These are phyloP conservation scores for Tricholauxania praeusta DNA, from an alignment of 2,888 invertebrate species.

Conservation along the genomic window DNA sequence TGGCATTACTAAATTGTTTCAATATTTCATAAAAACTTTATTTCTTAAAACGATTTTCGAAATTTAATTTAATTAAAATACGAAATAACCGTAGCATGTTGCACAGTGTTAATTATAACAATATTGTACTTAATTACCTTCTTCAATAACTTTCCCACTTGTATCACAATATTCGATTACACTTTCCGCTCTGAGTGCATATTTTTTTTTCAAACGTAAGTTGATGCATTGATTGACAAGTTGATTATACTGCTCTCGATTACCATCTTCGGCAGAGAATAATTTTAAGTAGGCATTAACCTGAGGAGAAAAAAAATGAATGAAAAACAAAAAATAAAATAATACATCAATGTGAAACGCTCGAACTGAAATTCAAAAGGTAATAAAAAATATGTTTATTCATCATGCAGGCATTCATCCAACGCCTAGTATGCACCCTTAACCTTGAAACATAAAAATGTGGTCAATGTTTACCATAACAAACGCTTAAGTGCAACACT, in stretches of 20 bases:
- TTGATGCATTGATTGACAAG: slow-evolving; percentile 60
- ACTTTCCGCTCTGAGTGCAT: slow-evolving; percentile 55
- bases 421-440: slow-evolving; percentile 11
- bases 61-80: too few species aligned
- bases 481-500: not conserved
- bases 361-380: slow-evolving; percentile 5
- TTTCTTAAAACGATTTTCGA: not conserved
- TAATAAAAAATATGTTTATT: not conserved
- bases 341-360: slow-evolving; percentile 37
- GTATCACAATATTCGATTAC: slow-evolving; percentile 60
- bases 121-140: slow-evolving; percentile 49
- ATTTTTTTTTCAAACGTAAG: slow-evolving; percentile 51
- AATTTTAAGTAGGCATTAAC: slow-evolving; percentile 59
- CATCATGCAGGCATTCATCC: not conserved
- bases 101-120: not conserved
- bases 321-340: slow-evolving; percentile 14
- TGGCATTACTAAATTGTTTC: not conserved
- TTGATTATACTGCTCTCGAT: slow-evolving; percentile 55
- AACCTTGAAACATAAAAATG: slow-evolving; percentile 25
- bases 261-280: slow-evolving; percentile 53
- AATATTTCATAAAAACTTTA: not conserved
- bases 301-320: slow-evolving; percentile 44
- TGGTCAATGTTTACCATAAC: not conserved
- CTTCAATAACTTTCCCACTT: slow-evolving; percentile 48
- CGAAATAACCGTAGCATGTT: too few species aligned